Conservation (phyloP, 1,140 invertebrate species). For the Hyles vespertilio region DNA sequence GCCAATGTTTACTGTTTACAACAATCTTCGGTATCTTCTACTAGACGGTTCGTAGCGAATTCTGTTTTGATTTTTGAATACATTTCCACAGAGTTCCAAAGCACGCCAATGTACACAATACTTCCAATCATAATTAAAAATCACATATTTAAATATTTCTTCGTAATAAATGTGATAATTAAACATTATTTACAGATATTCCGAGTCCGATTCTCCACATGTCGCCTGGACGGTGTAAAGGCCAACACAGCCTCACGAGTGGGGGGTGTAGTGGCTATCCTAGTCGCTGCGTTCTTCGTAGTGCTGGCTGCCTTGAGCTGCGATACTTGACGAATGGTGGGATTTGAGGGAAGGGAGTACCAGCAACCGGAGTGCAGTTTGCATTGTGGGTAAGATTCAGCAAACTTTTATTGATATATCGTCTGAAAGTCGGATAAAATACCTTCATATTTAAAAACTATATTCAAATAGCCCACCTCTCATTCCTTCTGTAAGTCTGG, state of each 20-base stretch:
- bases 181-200: constrained; percentile 45
- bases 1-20: too few relatives aligned
- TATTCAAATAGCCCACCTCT: too few relatives aligned
- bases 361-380: constrained; percentile 37
- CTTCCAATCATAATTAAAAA: too few relatives aligned
- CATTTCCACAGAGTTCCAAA: not conserved
- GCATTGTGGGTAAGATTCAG: constrained; percentile 35
- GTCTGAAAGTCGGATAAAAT: too few relatives aligned
- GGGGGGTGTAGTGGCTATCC: constrained; percentile 35
- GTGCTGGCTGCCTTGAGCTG: constrained; percentile 38
- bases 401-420: not conserved
- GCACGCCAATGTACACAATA: too few relatives aligned
- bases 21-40: too few relatives aligned
- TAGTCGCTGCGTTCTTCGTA: constrained; percentile 39
- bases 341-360: constrained; percentile 23
- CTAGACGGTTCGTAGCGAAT: too few relatives aligned
- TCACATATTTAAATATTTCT: too few relatives aligned
- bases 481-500: too few relatives aligned
- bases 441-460: too few relatives aligned
- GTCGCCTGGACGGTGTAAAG: constrained; percentile 54
- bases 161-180: too few relatives aligned
- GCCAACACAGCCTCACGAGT: constrained; percentile 49
- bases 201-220: constrained; percentile 54
- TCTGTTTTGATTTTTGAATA: not conserved
- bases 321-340: constrained; percentile 25